These are phyloP conservation scores for Lepidurus apus DNA, from an alignment of 1,140 invertebrate genomes.

Conservation along the genomic window DNA sequence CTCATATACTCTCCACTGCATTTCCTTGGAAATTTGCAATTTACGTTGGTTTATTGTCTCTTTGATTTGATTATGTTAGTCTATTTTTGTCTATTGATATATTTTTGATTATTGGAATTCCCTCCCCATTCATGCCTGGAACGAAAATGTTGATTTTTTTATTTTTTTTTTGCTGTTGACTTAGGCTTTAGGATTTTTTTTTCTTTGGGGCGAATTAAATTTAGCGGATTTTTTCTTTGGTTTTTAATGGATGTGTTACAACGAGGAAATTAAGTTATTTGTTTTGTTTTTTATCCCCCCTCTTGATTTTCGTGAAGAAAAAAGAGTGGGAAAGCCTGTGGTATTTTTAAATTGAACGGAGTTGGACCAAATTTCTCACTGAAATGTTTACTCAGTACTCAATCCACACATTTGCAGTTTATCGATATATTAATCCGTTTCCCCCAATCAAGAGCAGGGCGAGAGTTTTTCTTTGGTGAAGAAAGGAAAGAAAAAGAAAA, in stretches of 20 bases:
- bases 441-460: no score
- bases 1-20: not conserved
- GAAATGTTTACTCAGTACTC: conserved; percentile 16
- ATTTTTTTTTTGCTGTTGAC: conserved; percentile 17
- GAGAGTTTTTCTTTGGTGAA: not conserved
- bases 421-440: not conserved
- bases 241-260: conserved; percentile 2
- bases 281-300: not conserved
- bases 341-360: conserved; percentile 19
- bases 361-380: conserved; percentile 19
- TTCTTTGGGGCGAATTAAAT: not conserved
- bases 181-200: not conserved
- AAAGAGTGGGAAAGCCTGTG: not conserved
- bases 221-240: not conserved
- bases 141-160: not conserved
- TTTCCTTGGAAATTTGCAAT: not conserved
- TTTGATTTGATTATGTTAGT: no score
- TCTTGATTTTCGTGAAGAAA: not conserved
- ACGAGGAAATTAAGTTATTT: not conserved
- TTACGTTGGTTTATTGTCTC: not conserved
- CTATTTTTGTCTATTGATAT: not conserved
- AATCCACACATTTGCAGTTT: not conserved
- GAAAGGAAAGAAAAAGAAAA: not conserved
- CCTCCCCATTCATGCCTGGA: not conserved
- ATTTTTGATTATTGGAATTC: not conserved